These are phyloP conservation scores for Euura saliciscinereae DNA, from an alignment of 1,140 invertebrate genomes.

Conservation along the genomic window DNA sequence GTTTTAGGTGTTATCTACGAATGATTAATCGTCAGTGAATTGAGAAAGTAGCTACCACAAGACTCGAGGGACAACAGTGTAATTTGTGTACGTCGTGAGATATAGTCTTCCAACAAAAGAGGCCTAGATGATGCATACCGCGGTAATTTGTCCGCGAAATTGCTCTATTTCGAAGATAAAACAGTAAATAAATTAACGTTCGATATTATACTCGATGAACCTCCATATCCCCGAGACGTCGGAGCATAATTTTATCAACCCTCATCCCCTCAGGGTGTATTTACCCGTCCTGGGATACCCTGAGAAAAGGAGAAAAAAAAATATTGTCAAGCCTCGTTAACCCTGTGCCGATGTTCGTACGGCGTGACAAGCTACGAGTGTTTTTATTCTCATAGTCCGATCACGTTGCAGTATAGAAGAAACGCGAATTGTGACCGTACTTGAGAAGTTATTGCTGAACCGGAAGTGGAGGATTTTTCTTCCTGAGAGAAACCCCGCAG, in stretches of 20 bases:
- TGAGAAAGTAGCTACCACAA: not conserved
- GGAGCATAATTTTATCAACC: too few species aligned
- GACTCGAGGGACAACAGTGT: not conserved
- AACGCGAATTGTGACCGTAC: not conserved
- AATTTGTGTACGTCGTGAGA: not conserved
- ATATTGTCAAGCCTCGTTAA: not conserved
- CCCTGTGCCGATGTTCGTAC: not conserved
- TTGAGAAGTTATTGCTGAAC: not conserved
- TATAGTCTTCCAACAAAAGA: not conserved
- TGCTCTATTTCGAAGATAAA: too few species aligned
- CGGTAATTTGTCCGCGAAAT: too few species aligned
- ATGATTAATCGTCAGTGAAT: slow-evolving; percentile 1
- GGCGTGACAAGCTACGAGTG: not conserved
- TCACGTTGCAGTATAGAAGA: slow-evolving; percentile 5
- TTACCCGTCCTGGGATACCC: too few species aligned
- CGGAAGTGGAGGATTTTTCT: not conserved
- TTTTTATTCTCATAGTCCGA: not conserved
- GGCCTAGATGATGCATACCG: not conserved
- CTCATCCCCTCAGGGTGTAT: too few species aligned
- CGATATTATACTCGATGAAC: too few species aligned
- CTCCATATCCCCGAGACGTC: too few species aligned
- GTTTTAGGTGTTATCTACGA: slow-evolving; percentile 7
- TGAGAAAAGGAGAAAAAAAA: not conserved
- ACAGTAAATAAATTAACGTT: too few species aligned
- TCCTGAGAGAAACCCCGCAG: not conserved